Evolutionary conservation across 2,797 vertebrate genomes (phyloP).

Genomic region (Euthynnus affinis): DNA sequence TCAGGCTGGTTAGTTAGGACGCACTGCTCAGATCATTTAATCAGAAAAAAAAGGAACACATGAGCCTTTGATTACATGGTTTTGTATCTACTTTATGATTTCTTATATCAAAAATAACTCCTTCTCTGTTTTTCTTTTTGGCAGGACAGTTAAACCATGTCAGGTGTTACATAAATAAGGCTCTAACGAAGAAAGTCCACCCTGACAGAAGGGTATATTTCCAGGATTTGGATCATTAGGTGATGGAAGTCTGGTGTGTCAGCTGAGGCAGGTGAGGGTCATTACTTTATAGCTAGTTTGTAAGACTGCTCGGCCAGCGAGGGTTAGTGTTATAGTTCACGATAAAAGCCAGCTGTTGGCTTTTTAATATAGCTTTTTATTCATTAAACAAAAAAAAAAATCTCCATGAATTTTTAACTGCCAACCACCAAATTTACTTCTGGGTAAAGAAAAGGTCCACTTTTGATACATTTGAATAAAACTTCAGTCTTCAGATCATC

Average conservation of each 20-base stretch:
- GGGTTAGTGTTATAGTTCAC: too few relatives aligned
- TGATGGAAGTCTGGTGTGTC: conserved; percentile 9
- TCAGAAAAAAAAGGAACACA: neutral
- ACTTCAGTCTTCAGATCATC: neutral
- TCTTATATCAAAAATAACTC: neutral
- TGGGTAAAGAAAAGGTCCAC: too few relatives aligned
- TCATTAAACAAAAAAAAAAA: neutral
- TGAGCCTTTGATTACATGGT: neutral
- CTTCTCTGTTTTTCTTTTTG: too few relatives aligned
- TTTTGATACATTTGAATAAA: neutral
- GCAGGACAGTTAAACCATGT: neutral
- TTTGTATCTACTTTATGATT: neutral
- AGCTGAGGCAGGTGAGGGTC: conserved; percentile 1
- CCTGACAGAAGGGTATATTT: neutral
- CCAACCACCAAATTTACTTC: neutral
- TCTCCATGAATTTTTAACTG: neutral
- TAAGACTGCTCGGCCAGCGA: neutral
- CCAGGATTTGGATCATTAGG: neutral
- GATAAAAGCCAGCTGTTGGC: neutral
- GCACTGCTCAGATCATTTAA: neutral
- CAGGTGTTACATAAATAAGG: neutral
- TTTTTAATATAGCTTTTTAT: neutral
- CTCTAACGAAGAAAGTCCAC: rapidly evolving
- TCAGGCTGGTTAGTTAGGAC: neutral
- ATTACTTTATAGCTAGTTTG: neutral